Base-by-base conservation (phyloP, 2,888 invertebrate species). In the Scaptomyza caliginosa region DNA sequence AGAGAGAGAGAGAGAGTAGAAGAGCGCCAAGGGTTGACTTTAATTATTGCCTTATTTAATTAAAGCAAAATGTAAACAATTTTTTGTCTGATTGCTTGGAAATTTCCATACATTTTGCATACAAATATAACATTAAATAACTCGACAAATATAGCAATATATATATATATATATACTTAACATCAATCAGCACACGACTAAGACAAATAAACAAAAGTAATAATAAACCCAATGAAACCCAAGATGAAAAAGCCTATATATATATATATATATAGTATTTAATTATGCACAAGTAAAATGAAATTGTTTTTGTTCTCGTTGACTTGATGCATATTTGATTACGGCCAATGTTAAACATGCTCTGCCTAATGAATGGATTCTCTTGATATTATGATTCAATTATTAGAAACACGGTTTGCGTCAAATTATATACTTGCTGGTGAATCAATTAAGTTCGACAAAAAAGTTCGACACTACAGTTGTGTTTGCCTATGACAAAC, bases 41-140 rank as follows among this genome's bases (percentile, higher is more conserved):
- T 70, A 77, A 82, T 82, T 75, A 69, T 82, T 75, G 67, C 50
- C 66, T 78, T 62, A 78, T 72, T 78, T 72, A 82, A 78, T 75
- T 75, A 82, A 78, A 59, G 63, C 66, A 55, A 68, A 67, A 72
- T 75, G 72, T 59, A 68, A 81, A 78, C 67, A 78, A 52, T 59
- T 58, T 56, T 19, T 28, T 26, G 32, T 59, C 19, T 38, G 54
- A 45, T 17, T 40, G 26, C 6, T 42, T 23, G 26, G 21, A 23
- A 55, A 55, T 48, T 66, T 55, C 19, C 13, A 30, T n/a, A n/a
- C n/a, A n/a, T n/a, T n/a, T n/a, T n/a, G n/a, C n/a, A n/a, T n/a
- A n/a, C n/a, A n/a, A n/a, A n/a, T n/a, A n/a, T n/a, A 7, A 26
- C 26, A 26, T 26, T 26, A 26, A 26, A 26, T 7, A 26, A 26